A percentile compares a stretch with the other conserved stretches of the same genome.
These are phyloP conservation scores for Dolichopus griseipennis DNA, from an alignment of 2,888 invertebrate species.

Conservation along the genomic window DNA sequence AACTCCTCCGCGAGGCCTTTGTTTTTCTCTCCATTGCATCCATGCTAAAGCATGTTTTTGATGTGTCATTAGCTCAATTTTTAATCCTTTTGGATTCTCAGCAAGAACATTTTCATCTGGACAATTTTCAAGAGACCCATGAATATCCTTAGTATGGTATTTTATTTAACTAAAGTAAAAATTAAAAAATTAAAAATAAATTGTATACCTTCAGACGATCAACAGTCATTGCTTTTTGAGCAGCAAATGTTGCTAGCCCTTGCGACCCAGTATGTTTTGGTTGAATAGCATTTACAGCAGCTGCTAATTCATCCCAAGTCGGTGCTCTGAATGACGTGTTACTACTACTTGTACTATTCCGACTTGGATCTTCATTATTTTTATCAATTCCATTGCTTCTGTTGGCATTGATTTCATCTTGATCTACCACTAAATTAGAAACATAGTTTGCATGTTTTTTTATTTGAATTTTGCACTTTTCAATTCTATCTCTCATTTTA, in stretches of 20 bases:
- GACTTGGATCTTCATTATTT: constrained; percentile 17
- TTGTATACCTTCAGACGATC: constrained; percentile 53
- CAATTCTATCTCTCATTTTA: constrained; percentile 47
- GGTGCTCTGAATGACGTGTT: constrained; percentile 19
- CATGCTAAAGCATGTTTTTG: constrained; percentile 80
- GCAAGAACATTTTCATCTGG: constrained; percentile 54
- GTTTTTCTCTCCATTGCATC: constrained; percentile 83
- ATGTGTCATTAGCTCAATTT: constrained; percentile 65
- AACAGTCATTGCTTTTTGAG: constrained; percentile 59
- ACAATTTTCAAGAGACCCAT: constrained; percentile 58
- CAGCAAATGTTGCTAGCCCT: constrained; percentile 60
- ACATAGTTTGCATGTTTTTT: constrained; percentile 46
- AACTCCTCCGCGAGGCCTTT: constrained; percentile 77
- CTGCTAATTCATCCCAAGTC: constrained; percentile 37
- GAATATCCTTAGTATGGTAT: constrained; percentile 47
- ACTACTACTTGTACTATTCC: not conserved
- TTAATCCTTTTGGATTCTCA: constrained; percentile 54
- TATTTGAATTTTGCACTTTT: constrained; percentile 44
- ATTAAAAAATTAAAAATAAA: not conserved
- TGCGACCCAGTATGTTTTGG: constrained; percentile 36
- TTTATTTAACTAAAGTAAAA: not conserved
- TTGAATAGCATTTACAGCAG: constrained; percentile 35
- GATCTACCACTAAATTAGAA: constrained; percentile 44
- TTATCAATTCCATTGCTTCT: constrained; percentile 10
- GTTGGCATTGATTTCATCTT: constrained; percentile 25